Conservation (phyloP, 2,888 invertebrate genomes). For the Spicauda simplicius region DNA sequence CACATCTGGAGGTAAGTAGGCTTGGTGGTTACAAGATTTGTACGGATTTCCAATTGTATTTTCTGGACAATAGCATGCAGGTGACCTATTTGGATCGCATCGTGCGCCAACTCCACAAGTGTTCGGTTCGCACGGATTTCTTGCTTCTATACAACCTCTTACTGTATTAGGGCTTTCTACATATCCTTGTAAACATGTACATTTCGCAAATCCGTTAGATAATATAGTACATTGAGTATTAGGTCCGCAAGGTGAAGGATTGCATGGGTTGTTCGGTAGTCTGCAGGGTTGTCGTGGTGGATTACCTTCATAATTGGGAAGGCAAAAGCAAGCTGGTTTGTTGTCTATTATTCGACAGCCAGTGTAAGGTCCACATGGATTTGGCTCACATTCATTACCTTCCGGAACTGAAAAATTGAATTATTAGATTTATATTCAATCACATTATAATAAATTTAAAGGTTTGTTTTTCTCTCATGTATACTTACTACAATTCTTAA, state of each 20-base stretch:
- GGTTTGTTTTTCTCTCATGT: not conserved
- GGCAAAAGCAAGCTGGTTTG: slow-evolving; percentile 93
- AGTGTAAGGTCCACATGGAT: slow-evolving; percentile 93
- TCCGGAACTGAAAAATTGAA: slow-evolving; percentile 90
- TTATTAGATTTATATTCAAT: not conserved
- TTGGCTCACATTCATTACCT: slow-evolving; percentile 92
- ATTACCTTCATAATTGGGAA: slow-evolving; percentile 94
- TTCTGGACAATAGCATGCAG: slow-evolving; percentile 94
- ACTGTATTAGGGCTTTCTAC: slow-evolving; percentile 95
- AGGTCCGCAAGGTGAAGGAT: slow-evolving; percentile 94
- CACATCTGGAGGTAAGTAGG: slow-evolving; percentile 81
- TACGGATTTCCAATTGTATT: slow-evolving; percentile 93
- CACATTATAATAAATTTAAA: not conserved
- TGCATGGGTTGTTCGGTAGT: slow-evolving; percentile 91
- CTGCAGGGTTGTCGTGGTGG: slow-evolving; percentile 90
- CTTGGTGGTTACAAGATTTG: slow-evolving; percentile 87
- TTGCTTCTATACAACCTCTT: slow-evolving; percentile 91
- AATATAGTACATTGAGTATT: slow-evolving; percentile 93
- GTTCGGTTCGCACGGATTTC: slow-evolving; percentile 93
- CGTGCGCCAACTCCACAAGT: slow-evolving; percentile 91
- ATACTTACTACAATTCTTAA: slow-evolving; percentile 94
- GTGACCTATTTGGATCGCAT: slow-evolving; percentile 91
- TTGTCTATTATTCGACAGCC: slow-evolving; percentile 91
- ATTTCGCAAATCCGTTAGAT: slow-evolving; percentile 92
- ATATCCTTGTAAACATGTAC: slow-evolving; percentile 93